A percentile compares a stretch with the other conserved stretches of the same genome.
Evolutionary conservation across 2,888 invertebrate species (phyloP).

Genomic region (Drosophila merina): DNA sequence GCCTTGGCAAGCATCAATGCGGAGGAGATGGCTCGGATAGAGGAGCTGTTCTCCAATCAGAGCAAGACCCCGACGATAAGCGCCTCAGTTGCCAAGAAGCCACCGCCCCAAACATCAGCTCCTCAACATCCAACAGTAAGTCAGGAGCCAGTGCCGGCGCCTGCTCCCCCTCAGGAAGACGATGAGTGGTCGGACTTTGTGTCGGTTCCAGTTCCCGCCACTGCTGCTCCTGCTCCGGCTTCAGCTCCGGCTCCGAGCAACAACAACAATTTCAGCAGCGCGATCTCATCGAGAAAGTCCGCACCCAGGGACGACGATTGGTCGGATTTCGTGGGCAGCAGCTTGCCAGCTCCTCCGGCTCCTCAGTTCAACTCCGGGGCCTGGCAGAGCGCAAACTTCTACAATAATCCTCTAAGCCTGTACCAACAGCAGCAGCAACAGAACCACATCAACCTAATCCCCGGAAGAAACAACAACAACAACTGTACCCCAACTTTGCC

Average conservation of each 20-base stretch:
- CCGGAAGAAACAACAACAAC: slow-evolving; percentile 55
- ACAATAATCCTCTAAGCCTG: slow-evolving; percentile 81
- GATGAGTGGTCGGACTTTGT: slow-evolving; percentile 87
- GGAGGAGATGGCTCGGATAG: slow-evolving; percentile 83
- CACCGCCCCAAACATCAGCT: slow-evolving; percentile 17
- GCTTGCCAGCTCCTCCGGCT: slow-evolving; percentile 52
- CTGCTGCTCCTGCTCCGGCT: slow-evolving; percentile 29
- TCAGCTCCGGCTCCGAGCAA: slow-evolving; percentile 37
- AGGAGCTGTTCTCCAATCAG: slow-evolving; percentile 82
- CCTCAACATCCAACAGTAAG: slow-evolving; percentile 1
- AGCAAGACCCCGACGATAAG: slow-evolving; percentile 75
- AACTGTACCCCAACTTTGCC: slow-evolving; percentile 60
- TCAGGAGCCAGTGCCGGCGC: slow-evolving; percentile 9
- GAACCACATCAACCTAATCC: slow-evolving; percentile 70
- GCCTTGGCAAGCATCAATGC: slow-evolving; percentile 82
- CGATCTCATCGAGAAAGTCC: slow-evolving; percentile 32
- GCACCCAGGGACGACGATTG: slow-evolving; percentile 85
- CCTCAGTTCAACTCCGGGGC: slow-evolving; percentile 83
- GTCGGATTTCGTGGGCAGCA: slow-evolving; percentile 86
- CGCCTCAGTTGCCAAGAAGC: slow-evolving; percentile 66
- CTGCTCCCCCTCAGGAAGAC: slow-evolving; percentile 77
- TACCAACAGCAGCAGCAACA: slow-evolving; percentile 76
- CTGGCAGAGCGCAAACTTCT: slow-evolving; percentile 83
- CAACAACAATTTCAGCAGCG: slow-evolving; percentile 54
- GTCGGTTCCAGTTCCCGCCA: slow-evolving; percentile 76